Evolutionary conservation across 2,888 invertebrate genomes (phyloP).

Genomic region (Drosophila mettleri): DNA sequence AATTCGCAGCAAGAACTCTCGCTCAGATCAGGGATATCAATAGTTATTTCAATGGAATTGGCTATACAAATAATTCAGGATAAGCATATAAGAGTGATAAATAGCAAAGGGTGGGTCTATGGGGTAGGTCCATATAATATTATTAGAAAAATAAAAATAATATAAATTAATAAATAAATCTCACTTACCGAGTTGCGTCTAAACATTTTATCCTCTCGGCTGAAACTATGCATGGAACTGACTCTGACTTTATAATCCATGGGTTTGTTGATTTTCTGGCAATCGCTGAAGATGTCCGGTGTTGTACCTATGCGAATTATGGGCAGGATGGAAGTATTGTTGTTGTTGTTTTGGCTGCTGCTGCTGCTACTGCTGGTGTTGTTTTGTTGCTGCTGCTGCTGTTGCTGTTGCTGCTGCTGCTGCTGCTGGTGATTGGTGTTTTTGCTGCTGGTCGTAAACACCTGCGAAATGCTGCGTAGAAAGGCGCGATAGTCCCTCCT

Average conservation of each 20-base stretch:
- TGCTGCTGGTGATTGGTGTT: conserved; percentile 4
- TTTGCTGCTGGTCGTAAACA: conserved; percentile 68
- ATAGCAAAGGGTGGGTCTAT: too few relatives aligned
- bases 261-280: conserved; percentile 20
- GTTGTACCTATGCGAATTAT: not conserved
- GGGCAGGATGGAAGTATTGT: conserved; percentile 15
- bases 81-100: too few relatives aligned
- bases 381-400: conserved; percentile 4
- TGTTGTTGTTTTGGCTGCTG: conserved; percentile 28
- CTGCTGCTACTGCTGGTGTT: conserved; percentile 25
- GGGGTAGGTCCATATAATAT: too few relatives aligned
- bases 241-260: conserved; percentile 32
- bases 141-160: not conserved
- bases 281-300: conserved; percentile 29
- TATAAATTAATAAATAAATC: not conserved
- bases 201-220: not conserved
- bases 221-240: conserved; percentile 57
- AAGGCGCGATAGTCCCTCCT: conserved; percentile 74
- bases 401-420: conserved; percentile 22
- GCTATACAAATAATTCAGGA: too few relatives aligned
- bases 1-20: too few relatives aligned
- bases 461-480: conserved; percentile 82
- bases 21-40: too few relatives aligned
- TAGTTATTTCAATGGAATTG: too few relatives aligned
- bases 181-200: conserved; percentile 39